A percentile compares a stretch with the other conserved stretches of the same genome.
Conservation (phyloP, 2,113 vertebrate genomes). For the Ariopsis seemanni region DNA sequence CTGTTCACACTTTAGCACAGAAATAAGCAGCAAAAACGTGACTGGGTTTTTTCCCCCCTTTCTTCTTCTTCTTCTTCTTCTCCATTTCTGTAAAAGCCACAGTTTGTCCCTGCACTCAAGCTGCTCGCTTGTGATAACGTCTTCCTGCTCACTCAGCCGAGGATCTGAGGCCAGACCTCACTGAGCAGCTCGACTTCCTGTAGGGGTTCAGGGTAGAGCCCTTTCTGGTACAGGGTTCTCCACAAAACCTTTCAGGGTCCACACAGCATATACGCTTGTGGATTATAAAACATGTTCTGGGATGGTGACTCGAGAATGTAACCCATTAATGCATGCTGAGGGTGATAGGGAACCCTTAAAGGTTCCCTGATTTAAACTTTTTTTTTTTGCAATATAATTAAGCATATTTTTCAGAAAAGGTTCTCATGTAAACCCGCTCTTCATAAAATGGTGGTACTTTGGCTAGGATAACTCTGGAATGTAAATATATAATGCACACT, state of each 20-base stretch:
- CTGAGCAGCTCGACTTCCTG: not conserved
- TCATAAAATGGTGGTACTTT: not conserved
- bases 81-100: not conserved
- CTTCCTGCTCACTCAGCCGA: slow-evolving; percentile 32
- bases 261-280: not conserved
- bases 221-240: not conserved
- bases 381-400: not conserved
- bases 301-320: not conserved
- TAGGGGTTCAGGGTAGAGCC: not conserved
- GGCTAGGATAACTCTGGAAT: not conserved
- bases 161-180: not conserved
- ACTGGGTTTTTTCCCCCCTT: not conserved
- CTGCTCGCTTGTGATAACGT: slow-evolving; percentile 30
- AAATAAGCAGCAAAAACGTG: slow-evolving; percentile 48
- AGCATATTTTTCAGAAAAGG: not conserved
- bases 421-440: not conserved
- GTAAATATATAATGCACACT: not conserved
- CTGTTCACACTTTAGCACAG: slow-evolving; percentile 18
- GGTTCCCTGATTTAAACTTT: not conserved
- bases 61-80: not conserved
- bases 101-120: not conserved
- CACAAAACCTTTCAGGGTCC: not conserved
- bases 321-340: not conserved
- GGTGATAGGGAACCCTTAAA: not conserved
- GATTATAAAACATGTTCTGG: not conserved